These are phyloP conservation scores for Drosophila pegasa DNA, from an alignment of 2,888 invertebrate genomes.

Conservation along the genomic window DNA sequence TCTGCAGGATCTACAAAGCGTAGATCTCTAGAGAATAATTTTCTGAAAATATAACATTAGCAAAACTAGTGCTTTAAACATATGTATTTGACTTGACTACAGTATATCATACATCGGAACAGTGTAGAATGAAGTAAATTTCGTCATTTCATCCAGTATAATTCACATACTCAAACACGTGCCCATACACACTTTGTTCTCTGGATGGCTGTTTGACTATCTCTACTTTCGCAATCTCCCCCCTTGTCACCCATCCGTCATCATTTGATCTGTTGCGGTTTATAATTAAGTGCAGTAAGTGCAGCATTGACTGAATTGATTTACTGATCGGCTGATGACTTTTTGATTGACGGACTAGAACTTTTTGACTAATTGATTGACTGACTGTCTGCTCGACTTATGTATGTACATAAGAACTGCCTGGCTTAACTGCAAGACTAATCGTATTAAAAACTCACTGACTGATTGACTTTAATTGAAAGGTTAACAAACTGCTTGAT, in stretches of 20 bases:
- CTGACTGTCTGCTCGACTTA: not conserved
- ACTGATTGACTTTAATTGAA: not conserved
- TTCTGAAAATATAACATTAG: not conserved
- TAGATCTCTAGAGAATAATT: not conserved
- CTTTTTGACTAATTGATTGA: no score
- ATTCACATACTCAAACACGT: not conserved
- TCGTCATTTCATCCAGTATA: conserved; percentile 1
- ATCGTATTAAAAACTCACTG: no score
- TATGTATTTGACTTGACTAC: not conserved
- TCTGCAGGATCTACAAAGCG: not conserved
- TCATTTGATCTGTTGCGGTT: conserved; percentile 71
- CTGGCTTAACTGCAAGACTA: no score
- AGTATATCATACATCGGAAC: not conserved
- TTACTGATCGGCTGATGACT: no score
- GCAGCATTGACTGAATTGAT: no score
- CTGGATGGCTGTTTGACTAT: not conserved
- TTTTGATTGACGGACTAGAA: no score
- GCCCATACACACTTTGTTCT: not conserved
- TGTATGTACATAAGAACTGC: no score
- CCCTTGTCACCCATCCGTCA: conserved; percentile 24
- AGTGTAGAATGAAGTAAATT: not conserved
- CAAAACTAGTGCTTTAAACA: not conserved
- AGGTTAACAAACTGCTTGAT: not conserved
- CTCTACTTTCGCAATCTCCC: not conserved
- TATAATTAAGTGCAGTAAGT: conserved; percentile 59